phyloP scores from a whole-genome alignment of 2,797 vertebrate genomes.

The Macrochelys suwanniensis region DNA sequence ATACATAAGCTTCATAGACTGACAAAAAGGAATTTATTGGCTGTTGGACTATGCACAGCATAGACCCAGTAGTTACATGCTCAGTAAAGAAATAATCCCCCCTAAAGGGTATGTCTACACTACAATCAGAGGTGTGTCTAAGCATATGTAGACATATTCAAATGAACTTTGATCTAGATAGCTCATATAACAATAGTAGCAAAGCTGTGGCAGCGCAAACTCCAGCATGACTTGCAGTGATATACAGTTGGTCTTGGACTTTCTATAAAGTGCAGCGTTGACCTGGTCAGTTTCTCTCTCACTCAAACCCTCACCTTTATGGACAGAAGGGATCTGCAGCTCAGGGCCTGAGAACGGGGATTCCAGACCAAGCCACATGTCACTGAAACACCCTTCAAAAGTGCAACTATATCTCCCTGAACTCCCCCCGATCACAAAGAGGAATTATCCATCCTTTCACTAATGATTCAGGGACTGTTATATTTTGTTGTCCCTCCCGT shows the following conservation, averaged over 20 bases:
- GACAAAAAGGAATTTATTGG: conserved; percentile 32
- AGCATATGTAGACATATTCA: not conserved
- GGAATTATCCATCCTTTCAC: not conserved
- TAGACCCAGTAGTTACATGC: not conserved
- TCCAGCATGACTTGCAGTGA: not conserved
- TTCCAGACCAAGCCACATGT: not conserved
- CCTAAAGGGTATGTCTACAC: not conserved
- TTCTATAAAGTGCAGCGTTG: not conserved
- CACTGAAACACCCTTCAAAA: not conserved
- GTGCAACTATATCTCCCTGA: not conserved
- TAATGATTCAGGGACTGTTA: not conserved
- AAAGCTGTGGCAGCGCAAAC: not conserved
- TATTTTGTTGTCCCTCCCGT: not conserved
- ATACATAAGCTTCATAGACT: conserved; percentile 47
- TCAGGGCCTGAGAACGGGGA: not conserved
- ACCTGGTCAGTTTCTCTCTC: not conserved
- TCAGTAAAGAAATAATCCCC: not conserved
- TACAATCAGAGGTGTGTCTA: not conserved
- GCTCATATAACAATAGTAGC: not conserved
- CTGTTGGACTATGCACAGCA: not conserved
- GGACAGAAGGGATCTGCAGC: not conserved
- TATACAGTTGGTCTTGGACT: not conserved
- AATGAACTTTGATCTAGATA: not conserved
- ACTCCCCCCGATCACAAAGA: not conserved
- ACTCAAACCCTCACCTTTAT: not conserved